Conservation (phyloP, 2,113 vertebrate genomes). For the Prolemur simus region DNA sequence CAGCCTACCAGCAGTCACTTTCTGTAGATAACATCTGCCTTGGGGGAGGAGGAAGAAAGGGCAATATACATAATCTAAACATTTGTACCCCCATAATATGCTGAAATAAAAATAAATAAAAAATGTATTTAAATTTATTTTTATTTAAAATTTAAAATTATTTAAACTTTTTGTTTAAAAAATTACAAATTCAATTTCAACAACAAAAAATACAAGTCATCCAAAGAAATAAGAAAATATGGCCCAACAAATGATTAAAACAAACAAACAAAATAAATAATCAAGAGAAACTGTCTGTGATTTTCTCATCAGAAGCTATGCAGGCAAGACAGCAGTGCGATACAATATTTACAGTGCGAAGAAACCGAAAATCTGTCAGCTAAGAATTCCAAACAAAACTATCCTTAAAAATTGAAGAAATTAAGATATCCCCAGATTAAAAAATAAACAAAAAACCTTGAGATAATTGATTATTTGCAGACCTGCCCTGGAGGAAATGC, state of each 20-base stretch:
- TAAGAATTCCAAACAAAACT: background rate
- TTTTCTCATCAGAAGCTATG: background rate
- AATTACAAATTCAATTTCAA: background rate
- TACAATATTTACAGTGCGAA: background rate
- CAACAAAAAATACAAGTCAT: background rate
- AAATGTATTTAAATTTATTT: too few relatives aligned
- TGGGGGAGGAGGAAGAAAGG: too few relatives aligned
- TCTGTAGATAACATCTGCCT: background rate
- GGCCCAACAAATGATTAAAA: too few relatives aligned
- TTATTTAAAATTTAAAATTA: too few relatives aligned
- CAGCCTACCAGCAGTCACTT: background rate
- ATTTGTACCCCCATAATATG: too few relatives aligned
- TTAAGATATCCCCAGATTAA: background rate
- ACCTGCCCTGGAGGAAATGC: background rate
- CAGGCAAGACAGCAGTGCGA: background rate
- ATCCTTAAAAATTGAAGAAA: background rate
- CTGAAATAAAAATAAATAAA: too few relatives aligned
- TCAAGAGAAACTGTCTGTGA: background rate
- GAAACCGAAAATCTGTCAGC: background rate
- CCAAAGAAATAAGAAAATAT: background rate
- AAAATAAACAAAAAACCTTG: background rate
- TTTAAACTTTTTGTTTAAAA: background rate
- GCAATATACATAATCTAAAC: too few relatives aligned
- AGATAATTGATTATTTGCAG: background rate
- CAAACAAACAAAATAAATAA: background rate